phyloP scores from a whole-genome alignment of 2,888 invertebrate genomes.

The Bimastos eiseni region DNA sequence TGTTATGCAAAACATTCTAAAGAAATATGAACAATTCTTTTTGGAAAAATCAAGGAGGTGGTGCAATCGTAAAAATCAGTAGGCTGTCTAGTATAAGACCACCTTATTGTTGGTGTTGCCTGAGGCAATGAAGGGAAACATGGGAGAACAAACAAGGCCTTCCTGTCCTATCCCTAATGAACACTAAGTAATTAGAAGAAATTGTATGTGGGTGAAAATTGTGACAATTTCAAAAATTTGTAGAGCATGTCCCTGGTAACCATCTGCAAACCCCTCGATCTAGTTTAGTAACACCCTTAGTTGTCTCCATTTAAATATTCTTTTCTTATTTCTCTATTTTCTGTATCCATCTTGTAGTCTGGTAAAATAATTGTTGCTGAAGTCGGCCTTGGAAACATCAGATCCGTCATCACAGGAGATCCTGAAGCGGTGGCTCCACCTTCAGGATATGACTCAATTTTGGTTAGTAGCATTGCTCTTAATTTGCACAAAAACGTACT shows the following conservation, averaged over 20 bases:
- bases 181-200: neutral
- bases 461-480: slow-evolving; percentile 50
- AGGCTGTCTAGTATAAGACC: neutral
- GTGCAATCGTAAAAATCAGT: neutral
- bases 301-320: neutral
- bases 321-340: neutral
- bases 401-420: slow-evolving; percentile 52
- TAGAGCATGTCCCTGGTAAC: neutral
- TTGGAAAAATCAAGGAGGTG: neutral
- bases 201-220: neutral
- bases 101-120: neutral
- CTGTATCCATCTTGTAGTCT: neutral
- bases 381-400: slow-evolving; percentile 53
- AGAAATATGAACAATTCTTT: neutral
- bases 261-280: neutral
- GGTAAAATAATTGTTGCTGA: slow-evolving; percentile 52
- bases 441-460: slow-evolving; percentile 52
- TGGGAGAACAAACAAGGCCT: neutral
- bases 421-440: slow-evolving; percentile 47
- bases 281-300: neutral
- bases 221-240: neutral
- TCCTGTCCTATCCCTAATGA: neutral
- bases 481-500: neutral
- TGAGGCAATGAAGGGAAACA: neutral
- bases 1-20: neutral